A percentile compares a stretch with the other conserved stretches of the same genome.
phyloP scores from a whole-genome alignment of 2,888 invertebrate genomes.

The Ochropacha duplaris region DNA sequence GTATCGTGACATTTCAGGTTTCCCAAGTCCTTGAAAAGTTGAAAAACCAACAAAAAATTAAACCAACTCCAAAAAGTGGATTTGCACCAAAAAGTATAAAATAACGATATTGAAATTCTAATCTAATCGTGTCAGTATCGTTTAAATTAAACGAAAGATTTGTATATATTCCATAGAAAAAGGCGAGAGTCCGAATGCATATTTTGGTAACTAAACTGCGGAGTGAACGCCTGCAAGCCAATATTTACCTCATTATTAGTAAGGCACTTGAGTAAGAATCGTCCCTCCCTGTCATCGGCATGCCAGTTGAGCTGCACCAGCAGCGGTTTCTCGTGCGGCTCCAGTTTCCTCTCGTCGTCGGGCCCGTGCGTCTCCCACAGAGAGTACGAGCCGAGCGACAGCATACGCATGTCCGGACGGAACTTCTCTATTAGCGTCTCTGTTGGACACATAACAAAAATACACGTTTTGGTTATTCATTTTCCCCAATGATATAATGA shows the following conservation, averaged over 20 bases:
- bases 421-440: conserved; percentile 99
- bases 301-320: conserved; percentile 99
- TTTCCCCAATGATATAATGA: too few species aligned
- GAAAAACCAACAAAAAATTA: too few species aligned
- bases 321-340: conserved; percentile 96
- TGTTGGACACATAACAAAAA: conserved; percentile 32
- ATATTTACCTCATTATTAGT: conserved; percentile 89
- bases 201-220: background rate
- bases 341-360: conserved; percentile 93
- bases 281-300: conserved; percentile 98
- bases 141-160: too few species aligned
- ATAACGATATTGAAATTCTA: too few species aligned
- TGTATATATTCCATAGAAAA: too few species aligned
- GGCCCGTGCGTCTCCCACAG: conserved; percentile 89
- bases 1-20: too few species aligned
- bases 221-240: background rate
- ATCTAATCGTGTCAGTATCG: too few species aligned
- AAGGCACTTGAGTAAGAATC: conserved; percentile 95
- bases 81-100: too few species aligned
- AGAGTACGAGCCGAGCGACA: conserved; percentile 89
- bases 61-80: too few species aligned
- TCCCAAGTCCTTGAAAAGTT: too few species aligned
- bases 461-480: background rate
- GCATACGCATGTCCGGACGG: conserved; percentile 99
- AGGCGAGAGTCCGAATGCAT: too few species aligned